Evolutionary conservation across 2,797 vertebrate genomes (phyloP).

Genomic region (Phrynocephalus forsythii): DNA sequence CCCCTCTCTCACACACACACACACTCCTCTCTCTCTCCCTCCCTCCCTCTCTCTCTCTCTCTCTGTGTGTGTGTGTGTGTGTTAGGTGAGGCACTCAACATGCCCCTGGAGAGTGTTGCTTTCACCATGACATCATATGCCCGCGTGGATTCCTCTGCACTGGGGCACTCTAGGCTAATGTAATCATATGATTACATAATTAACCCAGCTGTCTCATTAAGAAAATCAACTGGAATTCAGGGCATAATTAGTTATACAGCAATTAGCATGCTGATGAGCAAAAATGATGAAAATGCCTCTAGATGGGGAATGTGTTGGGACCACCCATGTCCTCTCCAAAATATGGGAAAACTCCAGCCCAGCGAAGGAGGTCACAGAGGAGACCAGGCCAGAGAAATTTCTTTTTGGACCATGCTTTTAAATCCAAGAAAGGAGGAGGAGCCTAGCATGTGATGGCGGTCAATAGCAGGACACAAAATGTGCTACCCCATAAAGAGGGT

Average conservation of each 20-base stretch:
- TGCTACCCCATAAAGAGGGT: background rate
- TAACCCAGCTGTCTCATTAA: constrained; percentile 94
- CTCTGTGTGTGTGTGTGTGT: background rate
- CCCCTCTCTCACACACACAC: background rate
- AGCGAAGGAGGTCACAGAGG: background rate
- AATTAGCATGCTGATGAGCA: constrained; percentile 90
- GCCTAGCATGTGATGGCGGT: background rate
- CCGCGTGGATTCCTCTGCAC: constrained; percentile 72
- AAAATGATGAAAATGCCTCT: constrained; percentile 84
- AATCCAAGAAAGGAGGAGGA: background rate
- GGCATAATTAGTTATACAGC: constrained; percentile 91
- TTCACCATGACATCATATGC: constrained; percentile 66
- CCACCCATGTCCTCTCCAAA: constrained; percentile 73
- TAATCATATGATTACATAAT: constrained; percentile 93
- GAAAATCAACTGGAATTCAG: constrained; percentile 91
- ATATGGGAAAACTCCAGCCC: constrained; percentile 37
- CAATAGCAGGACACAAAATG: fast-evolving
- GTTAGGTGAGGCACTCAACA: constrained; percentile 49
- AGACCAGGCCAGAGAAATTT: background rate
- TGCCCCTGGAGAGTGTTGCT: constrained; percentile 58
- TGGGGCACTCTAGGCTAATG: constrained; percentile 86
- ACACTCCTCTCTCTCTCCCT: too few species aligned
- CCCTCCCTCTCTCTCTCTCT: too few species aligned
- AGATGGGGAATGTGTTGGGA: constrained; percentile 76
- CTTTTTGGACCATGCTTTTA: background rate